A percentile compares a stretch with the other conserved stretches of the same genome.
Conservation (phyloP, 2,888 invertebrate species). For the Synergus umbraculus region DNA sequence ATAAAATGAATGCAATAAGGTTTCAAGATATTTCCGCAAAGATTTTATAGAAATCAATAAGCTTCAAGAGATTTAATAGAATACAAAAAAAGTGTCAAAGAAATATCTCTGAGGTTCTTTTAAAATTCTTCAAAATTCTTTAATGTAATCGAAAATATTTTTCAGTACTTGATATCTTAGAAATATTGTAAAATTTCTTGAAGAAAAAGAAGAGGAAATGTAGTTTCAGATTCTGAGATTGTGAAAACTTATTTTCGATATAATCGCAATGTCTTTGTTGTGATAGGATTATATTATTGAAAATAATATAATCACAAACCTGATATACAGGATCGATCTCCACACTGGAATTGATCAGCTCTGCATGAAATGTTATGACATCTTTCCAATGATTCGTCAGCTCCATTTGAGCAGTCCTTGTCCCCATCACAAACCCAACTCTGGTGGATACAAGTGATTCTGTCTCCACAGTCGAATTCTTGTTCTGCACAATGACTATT, state of each 20-base stretch:
- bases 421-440: constrained; percentile 93
- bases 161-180: too few species aligned
- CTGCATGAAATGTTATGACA: constrained; percentile 89
- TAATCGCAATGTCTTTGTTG: too few species aligned
- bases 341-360: constrained; percentile 92
- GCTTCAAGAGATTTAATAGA: too few species aligned
- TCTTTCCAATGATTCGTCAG: constrained; percentile 85
- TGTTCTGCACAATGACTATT: constrained; percentile 83
- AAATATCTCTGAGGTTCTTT: too few species aligned
- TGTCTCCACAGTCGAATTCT: constrained; percentile 90
- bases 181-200: too few species aligned
- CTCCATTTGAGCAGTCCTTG: constrained; percentile 89
- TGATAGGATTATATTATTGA: not conserved
- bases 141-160: too few species aligned
- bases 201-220: not conserved
- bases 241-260: not conserved
- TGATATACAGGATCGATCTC: constrained; percentile 87
- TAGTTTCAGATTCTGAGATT: not conserved
- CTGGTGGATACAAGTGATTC: constrained; percentile 88
- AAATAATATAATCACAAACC: constrained; percentile 59
- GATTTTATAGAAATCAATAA: too few species aligned
- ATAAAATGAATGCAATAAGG: too few species aligned
- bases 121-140: too few species aligned
- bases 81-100: too few species aligned
- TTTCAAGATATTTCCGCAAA: too few species aligned